Evolutionary conservation across 2,113 vertebrate genomes (phyloP).

Genomic region (Calidris pugnax): DNA sequence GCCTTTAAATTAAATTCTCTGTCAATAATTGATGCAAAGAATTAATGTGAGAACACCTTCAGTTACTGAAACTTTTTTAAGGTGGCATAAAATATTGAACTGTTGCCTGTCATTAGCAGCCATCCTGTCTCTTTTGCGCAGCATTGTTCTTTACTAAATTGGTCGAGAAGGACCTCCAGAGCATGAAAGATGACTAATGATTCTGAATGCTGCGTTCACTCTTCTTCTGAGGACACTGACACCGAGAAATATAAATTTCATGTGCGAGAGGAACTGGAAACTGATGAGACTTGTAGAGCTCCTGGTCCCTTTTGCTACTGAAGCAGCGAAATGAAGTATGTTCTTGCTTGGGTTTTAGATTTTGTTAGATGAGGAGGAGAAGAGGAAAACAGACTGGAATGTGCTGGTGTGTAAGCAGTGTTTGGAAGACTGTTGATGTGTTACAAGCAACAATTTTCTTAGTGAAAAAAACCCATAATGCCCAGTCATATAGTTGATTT

Average conservation of each 20-base stretch:
- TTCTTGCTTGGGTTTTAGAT: background rate
- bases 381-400: background rate
- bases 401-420: background rate
- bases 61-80: conserved; percentile 85
- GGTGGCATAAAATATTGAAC: conserved; percentile 85
- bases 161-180: conserved; percentile 76
- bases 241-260: conserved; percentile 43
- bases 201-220: conserved; percentile 43
- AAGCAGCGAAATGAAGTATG: background rate
- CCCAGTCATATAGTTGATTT: background rate
- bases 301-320: background rate
- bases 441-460: background rate
- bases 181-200: conserved; percentile 76
- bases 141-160: conserved; percentile 75
- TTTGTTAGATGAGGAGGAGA: background rate
- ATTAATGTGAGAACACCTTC: conserved; percentile 96
- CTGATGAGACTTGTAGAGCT: background rate
- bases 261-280: background rate
- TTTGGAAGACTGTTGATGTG: background rate
- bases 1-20: conserved; percentile 96
- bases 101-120: conserved; percentile 78
- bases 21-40: conserved; percentile 99
- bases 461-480: background rate
- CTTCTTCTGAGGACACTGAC: conserved; percentile 62
- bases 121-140: conserved; percentile 75